Evolutionary conservation across 2,113 vertebrate genomes (phyloP).

Genomic region (Anhinga rufa): DNA sequence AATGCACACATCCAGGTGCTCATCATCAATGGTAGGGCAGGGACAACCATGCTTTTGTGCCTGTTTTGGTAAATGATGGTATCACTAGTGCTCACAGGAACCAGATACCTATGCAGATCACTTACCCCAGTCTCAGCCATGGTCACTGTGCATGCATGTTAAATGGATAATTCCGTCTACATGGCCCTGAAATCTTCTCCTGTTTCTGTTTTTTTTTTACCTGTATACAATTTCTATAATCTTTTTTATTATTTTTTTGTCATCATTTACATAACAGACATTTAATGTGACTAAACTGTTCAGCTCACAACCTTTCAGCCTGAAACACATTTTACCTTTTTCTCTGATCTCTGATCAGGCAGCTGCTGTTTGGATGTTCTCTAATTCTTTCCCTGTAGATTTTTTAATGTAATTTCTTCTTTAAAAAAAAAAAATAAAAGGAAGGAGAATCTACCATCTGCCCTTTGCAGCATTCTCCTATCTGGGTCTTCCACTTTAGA

Average conservation of each 20-base stretch:
- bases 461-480: background rate
- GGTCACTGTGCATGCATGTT: fast-evolving
- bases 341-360: background rate
- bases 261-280: background rate
- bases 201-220: background rate
- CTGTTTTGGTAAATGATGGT: background rate
- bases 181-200: background rate
- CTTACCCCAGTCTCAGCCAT: background rate
- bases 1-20: background rate
- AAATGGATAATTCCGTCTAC: background rate
- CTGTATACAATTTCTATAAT: background rate
- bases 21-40: fast-evolving
- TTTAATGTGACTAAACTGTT: background rate
- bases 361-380: background rate
- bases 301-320: background rate
- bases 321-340: background rate
- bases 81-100: background rate
- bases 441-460: fast-evolving
- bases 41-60: background rate
- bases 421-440: too few species aligned
- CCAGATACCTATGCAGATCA: background rate
- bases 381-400: background rate
- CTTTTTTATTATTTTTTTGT: fast-evolving
- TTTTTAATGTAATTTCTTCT: background rate
- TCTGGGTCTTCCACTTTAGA: background rate